Conservation (phyloP, 2,888 invertebrate species). For the Anodontia alba region DNA sequence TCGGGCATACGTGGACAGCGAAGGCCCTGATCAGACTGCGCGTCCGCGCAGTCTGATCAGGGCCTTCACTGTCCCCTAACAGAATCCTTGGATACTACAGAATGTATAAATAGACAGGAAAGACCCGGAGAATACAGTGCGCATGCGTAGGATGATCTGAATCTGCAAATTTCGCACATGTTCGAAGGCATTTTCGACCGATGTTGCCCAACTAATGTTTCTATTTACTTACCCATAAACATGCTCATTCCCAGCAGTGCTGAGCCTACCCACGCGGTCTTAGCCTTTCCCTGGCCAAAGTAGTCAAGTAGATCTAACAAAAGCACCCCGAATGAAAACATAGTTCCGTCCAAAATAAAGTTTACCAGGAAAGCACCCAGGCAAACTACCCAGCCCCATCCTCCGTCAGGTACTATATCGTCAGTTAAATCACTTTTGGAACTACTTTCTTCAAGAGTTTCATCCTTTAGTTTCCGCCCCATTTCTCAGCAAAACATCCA, state of each 20-base stretch:
- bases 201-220: no score
- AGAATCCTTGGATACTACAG: no score
- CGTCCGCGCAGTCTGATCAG: no score
- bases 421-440: conserved; percentile 28
- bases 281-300: conserved; percentile 72
- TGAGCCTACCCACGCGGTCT: conserved; percentile 78
- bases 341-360: conserved; percentile 78
- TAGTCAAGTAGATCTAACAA: conserved; percentile 73
- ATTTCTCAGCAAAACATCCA: conserved; percentile 8
- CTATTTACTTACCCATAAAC: conserved; percentile 72
- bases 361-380: conserved; percentile 74
- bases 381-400: conserved; percentile 80
- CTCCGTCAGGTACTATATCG: conserved; percentile 70
- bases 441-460: not conserved
- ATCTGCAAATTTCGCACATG: no score
- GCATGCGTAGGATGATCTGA: no score
- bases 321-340: conserved; percentile 78
- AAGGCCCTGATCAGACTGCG: no score
- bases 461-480: conserved; percentile 18
- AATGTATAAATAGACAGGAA: no score
- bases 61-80: no score
- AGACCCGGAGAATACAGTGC: no score
- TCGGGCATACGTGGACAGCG: no score
- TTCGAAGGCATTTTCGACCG: no score
- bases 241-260: conserved; percentile 75